Base-by-base conservation (phyloP, 2,797 vertebrate genomes). In the Rhynchonycteris naso region DNA sequence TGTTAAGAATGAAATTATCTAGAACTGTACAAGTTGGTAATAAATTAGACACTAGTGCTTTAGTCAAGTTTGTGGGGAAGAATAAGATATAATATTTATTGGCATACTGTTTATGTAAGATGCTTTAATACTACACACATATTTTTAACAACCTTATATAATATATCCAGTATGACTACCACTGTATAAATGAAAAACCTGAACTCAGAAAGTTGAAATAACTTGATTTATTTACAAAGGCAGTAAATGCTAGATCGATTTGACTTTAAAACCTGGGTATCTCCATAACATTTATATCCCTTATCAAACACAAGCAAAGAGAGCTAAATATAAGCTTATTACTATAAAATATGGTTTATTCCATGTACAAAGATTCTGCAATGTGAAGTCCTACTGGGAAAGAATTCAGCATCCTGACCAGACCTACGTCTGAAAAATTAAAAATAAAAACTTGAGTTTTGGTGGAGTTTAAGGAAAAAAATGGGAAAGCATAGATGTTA, bases 151-250 rank as follows among this genome's bases (percentile, higher is more conserved):
- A 47, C 2, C 1, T 1, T 58, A 74, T 61, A 26, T 81, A 89
- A 74, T 76, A 56, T 71, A 59, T 79, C 21, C 28, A 63, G 16
- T 12, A 52, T 91, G 26, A 78, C 9, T 56, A 47, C 1, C 13
- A 91, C 47, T 80, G 92, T 83, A 58, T 88, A 69, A 94, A 90
- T 24, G 50, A 95, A 81, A 69, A 72, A 63, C 61, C 22, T 86
- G 13, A 91, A 68, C 5, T 95, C 18, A 84, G 13, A 74, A 91
- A 72, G 75, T 11, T 91, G 69, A 87, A 81, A 50, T 72, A 89
- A 92, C 8, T 56, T 21, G 24, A 81, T 89, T 14, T 82, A 83
- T 13, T 90, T 69, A 28, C 33, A 65, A 66, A 88, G 14, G 2
- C 30, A 88, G n/a, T 47, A 75, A 91, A 93, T 75, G 2, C 19